Conservation (phyloP, 2,797 vertebrate genomes). For the Neosilurus mollespiculum region DNA sequence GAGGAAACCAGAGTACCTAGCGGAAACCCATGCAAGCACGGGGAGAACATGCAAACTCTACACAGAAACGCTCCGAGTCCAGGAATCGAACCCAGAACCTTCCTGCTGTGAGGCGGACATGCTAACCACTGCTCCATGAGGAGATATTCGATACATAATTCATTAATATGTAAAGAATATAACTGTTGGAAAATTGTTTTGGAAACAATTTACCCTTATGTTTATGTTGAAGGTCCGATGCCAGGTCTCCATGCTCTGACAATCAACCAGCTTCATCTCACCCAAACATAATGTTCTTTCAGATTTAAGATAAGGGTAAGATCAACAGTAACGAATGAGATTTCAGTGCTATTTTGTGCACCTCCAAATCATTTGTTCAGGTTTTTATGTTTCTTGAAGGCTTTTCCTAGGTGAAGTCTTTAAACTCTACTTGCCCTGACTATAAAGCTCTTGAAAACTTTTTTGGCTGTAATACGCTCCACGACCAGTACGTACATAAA, state of each 20-base stretch:
- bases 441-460: neutral
- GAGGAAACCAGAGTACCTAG: no score
- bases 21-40: no score
- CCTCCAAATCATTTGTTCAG: neutral
- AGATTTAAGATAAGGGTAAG: neutral
- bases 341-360: neutral
- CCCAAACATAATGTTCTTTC: neutral
- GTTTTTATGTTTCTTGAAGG: neutral
- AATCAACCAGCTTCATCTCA: neutral
- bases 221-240: no score
- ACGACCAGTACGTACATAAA: constrained; percentile 36
- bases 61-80: no score
- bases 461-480: constrained; percentile 9
- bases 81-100: no score
- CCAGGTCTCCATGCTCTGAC: neutral
- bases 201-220: neutral
- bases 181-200: neutral
- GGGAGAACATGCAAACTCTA: no score
- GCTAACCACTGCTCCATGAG: no score
- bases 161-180: neutral
- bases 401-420: neutral
- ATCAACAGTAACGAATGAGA: neutral
- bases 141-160: neutral
- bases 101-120: no score
- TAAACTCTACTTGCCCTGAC: neutral